These are phyloP conservation scores for Ictidomys tridecemlineatus DNA, from an alignment of 2,113 vertebrate genomes.

Conservation along the genomic window DNA sequence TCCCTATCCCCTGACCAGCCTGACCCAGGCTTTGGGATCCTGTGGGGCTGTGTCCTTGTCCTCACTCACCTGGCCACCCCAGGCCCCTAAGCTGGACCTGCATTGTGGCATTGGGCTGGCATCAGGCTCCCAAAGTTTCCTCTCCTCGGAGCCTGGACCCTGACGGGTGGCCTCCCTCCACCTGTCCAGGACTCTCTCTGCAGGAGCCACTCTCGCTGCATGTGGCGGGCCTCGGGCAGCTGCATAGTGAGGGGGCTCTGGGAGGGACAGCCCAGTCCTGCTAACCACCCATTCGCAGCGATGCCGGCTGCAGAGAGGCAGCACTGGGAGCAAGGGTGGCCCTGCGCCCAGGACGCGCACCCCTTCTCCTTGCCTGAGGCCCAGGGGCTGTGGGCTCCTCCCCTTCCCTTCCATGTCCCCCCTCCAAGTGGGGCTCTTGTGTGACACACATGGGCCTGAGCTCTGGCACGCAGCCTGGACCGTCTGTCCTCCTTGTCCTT, in stretches of 20 bases:
- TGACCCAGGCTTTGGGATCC: too few species aligned
- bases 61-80: background rate
- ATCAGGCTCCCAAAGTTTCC: fast-evolving
- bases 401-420: background rate
- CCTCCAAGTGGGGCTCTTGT: too few species aligned
- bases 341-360: too few species aligned
- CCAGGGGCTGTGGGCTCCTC: fast-evolving
- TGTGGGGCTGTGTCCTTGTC: background rate
- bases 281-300: background rate
- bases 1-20: background rate
- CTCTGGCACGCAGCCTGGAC: too few species aligned
- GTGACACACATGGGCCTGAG: too few species aligned
- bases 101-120: background rate
- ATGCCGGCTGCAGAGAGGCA: fast-evolving
- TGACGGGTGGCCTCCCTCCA: background rate
- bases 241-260: fast-evolving
- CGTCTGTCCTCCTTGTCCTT: too few species aligned
- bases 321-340: fast-evolving
- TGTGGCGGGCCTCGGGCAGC: fast-evolving
- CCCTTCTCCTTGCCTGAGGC: background rate
- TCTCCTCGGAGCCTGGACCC: fast-evolving
- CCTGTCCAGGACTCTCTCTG: fast-evolving
- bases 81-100: fast-evolving
- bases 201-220: fast-evolving
- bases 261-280: fast-evolving